Base-by-base conservation (phyloP, 2,113 vertebrate species). In the Nyctibius bracteatus region DNA sequence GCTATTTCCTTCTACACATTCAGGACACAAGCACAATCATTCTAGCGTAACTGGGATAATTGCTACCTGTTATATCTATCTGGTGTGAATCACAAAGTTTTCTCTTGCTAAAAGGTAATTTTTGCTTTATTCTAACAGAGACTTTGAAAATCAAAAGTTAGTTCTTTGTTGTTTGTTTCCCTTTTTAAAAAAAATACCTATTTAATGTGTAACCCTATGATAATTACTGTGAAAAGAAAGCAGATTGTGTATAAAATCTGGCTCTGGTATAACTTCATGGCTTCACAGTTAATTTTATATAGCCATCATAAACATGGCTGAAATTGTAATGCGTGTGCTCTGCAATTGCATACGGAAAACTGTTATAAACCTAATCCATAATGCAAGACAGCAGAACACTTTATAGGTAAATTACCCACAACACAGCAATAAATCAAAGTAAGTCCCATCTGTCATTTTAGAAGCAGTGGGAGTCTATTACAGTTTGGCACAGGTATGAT, bases 331-430 rank as follows among this genome's bases (percentile, higher is more conserved):
- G 43, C 91, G 78, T 62, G 94, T 94, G 71, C 65, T 78, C 37
- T 80, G 75, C 92, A 86, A 55, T 97, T 97, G 95, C 66, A 28
- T 82, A 73, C 8, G 39, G 75, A 94, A 83, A 95, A 90, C 20
- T 84, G 61, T 75, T 71, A 94, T 47, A 94, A 94, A 92, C 43
- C 35, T 87, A 84, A 90, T 89, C 46, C 81, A 58, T 94, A 83
- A 92, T 54, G 46, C 71, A 91, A 94, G 73, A 80, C 37, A 86
- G 35, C 52, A 86, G 73, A 93, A 94, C 55, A 87, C 91, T 92
- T 97, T 90, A 92, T 71, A 93, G 57, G 31, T 90, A 96, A 95
- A 80, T 96, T 94, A 94, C 52, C 54, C 78, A 88, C 84, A 24
- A 82, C 62, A 75, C 65, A 94, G 73, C 62, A 90, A 90, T 77